These are phyloP conservation scores for Sebastes itinus DNA, from an alignment of 2,797 vertebrate genomes.

Conservation along the genomic window DNA sequence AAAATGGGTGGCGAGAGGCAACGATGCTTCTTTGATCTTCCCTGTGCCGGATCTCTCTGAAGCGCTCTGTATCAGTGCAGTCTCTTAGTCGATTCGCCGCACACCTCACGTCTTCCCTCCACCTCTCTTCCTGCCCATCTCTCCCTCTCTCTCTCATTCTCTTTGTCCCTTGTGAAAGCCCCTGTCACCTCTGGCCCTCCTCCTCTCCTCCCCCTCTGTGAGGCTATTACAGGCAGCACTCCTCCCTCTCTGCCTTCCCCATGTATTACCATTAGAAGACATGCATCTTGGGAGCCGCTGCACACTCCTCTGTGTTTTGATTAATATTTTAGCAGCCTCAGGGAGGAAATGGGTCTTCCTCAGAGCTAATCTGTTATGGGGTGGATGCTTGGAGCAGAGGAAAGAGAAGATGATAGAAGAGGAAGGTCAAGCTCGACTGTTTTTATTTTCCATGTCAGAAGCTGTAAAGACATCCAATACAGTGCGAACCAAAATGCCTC, in stretches of 20 bases:
- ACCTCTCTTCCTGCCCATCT: conserved; percentile 66
- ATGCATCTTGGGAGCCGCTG: conserved; percentile 91
- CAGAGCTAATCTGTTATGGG: conserved; percentile 93
- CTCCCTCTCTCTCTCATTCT: conserved; percentile 65
- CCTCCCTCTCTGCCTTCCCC: conserved; percentile 86
- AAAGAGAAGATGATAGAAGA: conserved; percentile 75
- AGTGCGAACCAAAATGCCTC: conserved; percentile 41
- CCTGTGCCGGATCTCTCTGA: conserved; percentile 46
- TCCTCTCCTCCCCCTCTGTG: conserved; percentile 84
- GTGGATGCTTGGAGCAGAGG: conserved; percentile 82
- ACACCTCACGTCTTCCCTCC: conserved; percentile 73
- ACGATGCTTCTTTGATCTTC: conserved; percentile 70
- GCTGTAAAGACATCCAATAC: conserved; percentile 62
- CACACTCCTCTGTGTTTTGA: conserved; percentile 95
- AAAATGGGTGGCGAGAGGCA: conserved; percentile 47
- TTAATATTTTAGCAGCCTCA: conserved; percentile 97
- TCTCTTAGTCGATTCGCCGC: conserved; percentile 76
- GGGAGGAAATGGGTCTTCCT: conserved; percentile 95
- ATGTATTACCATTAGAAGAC: conserved; percentile 94
- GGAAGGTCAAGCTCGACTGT: conserved; percentile 74
- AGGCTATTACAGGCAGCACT: conserved; percentile 89
- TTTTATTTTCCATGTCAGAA: conserved; percentile 73
- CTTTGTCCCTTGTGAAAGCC: conserved; percentile 78
- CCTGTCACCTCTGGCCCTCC: conserved; percentile 81
- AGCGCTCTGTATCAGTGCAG: conserved; percentile 53